Evolutionary conservation across 2,888 invertebrate species (phyloP).

Genomic region (Drosophila mercatorum): DNA sequence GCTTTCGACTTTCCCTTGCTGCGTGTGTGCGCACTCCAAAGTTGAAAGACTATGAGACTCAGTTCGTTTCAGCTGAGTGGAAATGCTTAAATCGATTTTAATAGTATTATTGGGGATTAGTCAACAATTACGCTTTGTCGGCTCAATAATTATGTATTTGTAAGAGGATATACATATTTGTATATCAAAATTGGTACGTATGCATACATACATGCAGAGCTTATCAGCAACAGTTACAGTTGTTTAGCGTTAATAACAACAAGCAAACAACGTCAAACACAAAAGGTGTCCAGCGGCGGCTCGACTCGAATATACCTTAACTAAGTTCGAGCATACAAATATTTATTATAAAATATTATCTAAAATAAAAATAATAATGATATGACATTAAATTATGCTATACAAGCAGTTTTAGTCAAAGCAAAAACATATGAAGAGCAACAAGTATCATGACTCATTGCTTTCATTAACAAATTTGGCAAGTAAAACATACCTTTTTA

Average conservation of each 20-base stretch:
- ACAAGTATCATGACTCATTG: neutral
- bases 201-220: neutral
- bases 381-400: no score
- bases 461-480: neutral
- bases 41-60: slow-evolving; percentile 1
- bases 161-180: neutral
- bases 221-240: slow-evolving; percentile 36
- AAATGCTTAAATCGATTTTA: slow-evolving; percentile 12
- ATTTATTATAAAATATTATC: neutral
- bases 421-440: neutral
- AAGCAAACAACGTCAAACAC: slow-evolving; percentile 40
- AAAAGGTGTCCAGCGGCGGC: neutral
- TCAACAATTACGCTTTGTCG: slow-evolving; percentile 15
- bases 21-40: slow-evolving; percentile 7
- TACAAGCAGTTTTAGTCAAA: neutral
- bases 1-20: neutral
- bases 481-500: neutral
- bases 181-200: no score
- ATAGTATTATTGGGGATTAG: slow-evolving; percentile 5
- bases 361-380: neutral
- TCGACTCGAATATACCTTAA: slow-evolving; percentile 9
- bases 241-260: slow-evolving; percentile 30
- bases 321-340: neutral
- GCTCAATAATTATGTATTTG: slow-evolving; percentile 40
- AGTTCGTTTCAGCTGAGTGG: neutral